phyloP scores from a whole-genome alignment of 2,113 vertebrate genomes.

The Sisor rabdophorus region DNA sequence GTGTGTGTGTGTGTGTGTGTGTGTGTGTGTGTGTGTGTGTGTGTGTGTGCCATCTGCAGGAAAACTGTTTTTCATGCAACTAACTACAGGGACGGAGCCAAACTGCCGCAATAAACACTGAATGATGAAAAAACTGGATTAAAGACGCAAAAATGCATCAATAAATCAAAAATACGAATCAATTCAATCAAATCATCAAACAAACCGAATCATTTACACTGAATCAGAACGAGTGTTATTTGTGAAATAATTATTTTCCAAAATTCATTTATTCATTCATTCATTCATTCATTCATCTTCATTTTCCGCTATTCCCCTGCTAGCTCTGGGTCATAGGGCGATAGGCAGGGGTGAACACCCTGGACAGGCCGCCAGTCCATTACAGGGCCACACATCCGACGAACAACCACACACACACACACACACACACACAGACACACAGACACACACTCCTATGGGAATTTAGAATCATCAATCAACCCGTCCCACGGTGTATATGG shows the following conservation, averaged over 20 bases:
- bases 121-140: background rate
- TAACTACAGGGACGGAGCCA: constrained; percentile 35
- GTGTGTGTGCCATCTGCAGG: constrained; percentile 51
- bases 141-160: background rate
- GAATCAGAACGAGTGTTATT: background rate
- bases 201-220: constrained; percentile 7
- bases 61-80: constrained; percentile 56
- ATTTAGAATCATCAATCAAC: no score
- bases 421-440: no score
- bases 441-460: no score
- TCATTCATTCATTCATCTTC: no score
- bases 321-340: no score
- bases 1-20: constrained; percentile 38
- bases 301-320: no score
- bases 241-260: background rate
- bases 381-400: no score
- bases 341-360: no score
- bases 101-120: constrained; percentile 7
- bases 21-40: constrained; percentile 30
- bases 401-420: no score
- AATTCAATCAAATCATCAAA: background rate
- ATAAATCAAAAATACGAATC: background rate
- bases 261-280: no score
- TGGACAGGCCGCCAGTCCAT: no score
- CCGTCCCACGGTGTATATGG: no score